Evolutionary conservation across 2,797 vertebrate genomes (phyloP).

Genomic region (Helarctos malayanus): DNA sequence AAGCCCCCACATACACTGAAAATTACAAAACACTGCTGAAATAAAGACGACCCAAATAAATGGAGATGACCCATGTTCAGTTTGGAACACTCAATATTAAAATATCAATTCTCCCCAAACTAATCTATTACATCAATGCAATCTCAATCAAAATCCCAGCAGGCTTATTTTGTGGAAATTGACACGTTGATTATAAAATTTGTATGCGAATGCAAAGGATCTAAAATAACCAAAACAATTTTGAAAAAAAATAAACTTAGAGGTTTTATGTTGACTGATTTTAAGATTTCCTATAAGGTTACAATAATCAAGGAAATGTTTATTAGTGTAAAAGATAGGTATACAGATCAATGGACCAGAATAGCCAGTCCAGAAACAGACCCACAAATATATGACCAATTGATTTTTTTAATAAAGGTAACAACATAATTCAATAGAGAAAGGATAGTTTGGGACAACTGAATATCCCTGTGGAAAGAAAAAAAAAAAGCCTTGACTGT

Average conservation of each 20-base stretch:
- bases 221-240: slow-evolving; percentile 15
- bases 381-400: not conserved
- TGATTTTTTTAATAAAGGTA: slow-evolving; percentile 26
- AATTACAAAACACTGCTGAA: slow-evolving; percentile 34
- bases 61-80: not conserved
- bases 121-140: not conserved
- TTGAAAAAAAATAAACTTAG: slow-evolving; percentile 10
- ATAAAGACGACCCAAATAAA: slow-evolving; percentile 51
- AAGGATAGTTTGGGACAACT: not conserved
- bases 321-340: not conserved
- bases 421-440: slow-evolving; percentile 20
- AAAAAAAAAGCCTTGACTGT: not conserved
- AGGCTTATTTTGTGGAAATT: slow-evolving; percentile 40
- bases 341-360: not conserved
- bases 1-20: not conserved
- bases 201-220: slow-evolving; percentile 19
- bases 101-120: not conserved
- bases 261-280: not conserved
- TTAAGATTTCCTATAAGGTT: slow-evolving; percentile 12
- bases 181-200: slow-evolving; percentile 56
- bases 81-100: not conserved
- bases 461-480: not conserved
- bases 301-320: not conserved
- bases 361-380: slow-evolving; percentile 37
- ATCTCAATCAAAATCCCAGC: slow-evolving; percentile 33